These are phyloP conservation scores for Laterallus jamaicensis DNA, from an alignment of 2,113 vertebrate species.

Conservation along the genomic window DNA sequence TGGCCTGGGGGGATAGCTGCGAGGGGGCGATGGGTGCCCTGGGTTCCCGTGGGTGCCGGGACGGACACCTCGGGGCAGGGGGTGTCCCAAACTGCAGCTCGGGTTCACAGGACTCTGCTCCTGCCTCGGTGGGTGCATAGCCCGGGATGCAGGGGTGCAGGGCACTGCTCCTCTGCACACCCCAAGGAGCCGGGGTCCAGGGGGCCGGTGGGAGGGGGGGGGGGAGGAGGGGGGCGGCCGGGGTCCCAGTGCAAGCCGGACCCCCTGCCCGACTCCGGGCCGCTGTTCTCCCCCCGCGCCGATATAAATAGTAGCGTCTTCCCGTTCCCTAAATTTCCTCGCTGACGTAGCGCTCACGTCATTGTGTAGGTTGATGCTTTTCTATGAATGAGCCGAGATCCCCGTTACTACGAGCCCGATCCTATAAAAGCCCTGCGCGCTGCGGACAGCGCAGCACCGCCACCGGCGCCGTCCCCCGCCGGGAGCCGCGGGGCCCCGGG, in stretches of 20 bases:
- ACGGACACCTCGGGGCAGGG: not conserved
- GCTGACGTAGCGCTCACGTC: conserved; percentile 70
- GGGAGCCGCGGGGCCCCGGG: not conserved
- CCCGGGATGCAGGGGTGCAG: too few relatives aligned
- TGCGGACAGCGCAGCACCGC: conserved; percentile 26
- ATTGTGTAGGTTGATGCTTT: conserved; percentile 74
- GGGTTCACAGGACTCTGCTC: not conserved
- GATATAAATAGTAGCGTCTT: conserved; percentile 71
- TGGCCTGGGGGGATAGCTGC: accelerated
- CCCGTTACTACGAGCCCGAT: conserved; percentile 67
- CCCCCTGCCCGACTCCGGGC: not conserved
- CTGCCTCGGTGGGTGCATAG: accelerated
- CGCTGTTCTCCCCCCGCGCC: conserved; percentile 23
- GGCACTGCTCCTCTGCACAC: not conserved
- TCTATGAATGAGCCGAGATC: conserved; percentile 73
- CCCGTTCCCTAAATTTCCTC: conserved; percentile 69
- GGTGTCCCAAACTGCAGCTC: not conserved
- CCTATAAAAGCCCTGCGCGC: conserved; percentile 63
- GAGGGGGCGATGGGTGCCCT: accelerated
- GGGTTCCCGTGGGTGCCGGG: not conserved
- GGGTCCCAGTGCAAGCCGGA: not conserved
- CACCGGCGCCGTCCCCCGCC: not conserved
- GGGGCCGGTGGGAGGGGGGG: too few relatives aligned
- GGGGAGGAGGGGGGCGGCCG: too few relatives aligned
- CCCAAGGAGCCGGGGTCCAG: not conserved